These are phyloP conservation scores for Sminthopsis crassicaudata DNA, from an alignment of 2,113 vertebrate species.

Conservation along the genomic window DNA sequence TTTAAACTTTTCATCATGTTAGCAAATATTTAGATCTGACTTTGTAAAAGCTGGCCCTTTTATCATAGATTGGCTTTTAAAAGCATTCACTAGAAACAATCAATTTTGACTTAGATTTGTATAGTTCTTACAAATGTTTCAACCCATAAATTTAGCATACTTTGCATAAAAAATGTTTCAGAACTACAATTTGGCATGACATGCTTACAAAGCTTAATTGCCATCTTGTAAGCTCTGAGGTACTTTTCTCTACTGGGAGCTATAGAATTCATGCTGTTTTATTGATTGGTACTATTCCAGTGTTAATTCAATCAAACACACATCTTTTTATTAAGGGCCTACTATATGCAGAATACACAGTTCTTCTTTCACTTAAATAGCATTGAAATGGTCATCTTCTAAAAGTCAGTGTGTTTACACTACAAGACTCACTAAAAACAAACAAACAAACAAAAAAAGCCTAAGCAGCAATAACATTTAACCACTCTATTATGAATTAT, in stretches of 20 bases:
- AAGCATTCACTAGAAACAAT: slow-evolving; percentile 76
- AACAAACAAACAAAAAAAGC: too few species aligned
- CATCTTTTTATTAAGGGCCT: not conserved
- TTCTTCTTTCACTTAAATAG: not conserved
- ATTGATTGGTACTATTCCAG: not conserved
- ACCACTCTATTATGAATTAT: not conserved
- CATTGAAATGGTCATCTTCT: not conserved
- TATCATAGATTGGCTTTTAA: slow-evolving; percentile 53
- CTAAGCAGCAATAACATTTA: not conserved
- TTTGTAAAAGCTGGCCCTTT: not conserved
- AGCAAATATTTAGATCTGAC: not conserved
- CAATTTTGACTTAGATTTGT: slow-evolving; percentile 63
- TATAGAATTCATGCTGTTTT: slow-evolving; percentile 3
- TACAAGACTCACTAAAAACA: not conserved
- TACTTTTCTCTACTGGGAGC: slow-evolving; percentile 5
- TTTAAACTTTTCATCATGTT: not conserved
- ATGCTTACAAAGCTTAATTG: slow-evolving; percentile 55
- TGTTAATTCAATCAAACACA: not conserved
- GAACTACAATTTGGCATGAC: slow-evolving; percentile 57
- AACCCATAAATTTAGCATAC: slow-evolving; percentile 51
- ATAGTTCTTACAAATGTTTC: slow-evolving; percentile 62
- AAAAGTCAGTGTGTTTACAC: not conserved
- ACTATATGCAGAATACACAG: not conserved
- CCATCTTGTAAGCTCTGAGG: not conserved
- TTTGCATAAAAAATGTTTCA: slow-evolving; percentile 73